Conservation (phyloP, 2,113 vertebrate genomes). For the Colossoma macropomum region DNA sequence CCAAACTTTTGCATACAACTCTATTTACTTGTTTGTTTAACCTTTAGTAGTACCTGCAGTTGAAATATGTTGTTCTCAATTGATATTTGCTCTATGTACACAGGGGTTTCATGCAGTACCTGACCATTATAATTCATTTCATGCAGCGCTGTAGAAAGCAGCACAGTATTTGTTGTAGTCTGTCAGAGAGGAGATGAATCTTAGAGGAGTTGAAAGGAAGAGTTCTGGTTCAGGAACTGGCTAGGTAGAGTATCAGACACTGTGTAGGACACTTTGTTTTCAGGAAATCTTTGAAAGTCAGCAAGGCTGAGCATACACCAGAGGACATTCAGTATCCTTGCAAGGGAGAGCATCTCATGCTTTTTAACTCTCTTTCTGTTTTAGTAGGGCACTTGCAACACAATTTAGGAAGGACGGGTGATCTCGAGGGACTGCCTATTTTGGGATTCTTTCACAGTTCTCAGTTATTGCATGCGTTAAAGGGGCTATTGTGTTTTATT, state of each 20-base stretch:
- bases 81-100: not conserved
- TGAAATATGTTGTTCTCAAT: no score
- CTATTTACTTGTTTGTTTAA: no score
- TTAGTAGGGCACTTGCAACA: not conserved
- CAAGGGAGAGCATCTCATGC: not conserved
- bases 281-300: not conserved
- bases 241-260: not conserved
- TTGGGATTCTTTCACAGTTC: not conserved
- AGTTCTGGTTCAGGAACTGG: not conserved
- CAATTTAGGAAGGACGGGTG: not conserved
- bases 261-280: not conserved
- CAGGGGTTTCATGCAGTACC: not conserved
- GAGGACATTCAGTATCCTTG: not conserved
- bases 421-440: not conserved
- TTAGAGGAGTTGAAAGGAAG: not conserved
- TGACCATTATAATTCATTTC: not conserved
- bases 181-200: not conserved
- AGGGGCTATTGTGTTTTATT: not conserved
- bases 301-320: not conserved
- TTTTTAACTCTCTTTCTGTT: not conserved
- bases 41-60: no score
- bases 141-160: not conserved
- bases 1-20: no score
- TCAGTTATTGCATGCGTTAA: not conserved
- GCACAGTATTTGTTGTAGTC: not conserved